Percentiles rank a stretch among this genome's conserved stretches.
Evolutionary conservation across 2,888 invertebrate species (phyloP).

Genomic region (Napeogenes sylphis): DNA sequence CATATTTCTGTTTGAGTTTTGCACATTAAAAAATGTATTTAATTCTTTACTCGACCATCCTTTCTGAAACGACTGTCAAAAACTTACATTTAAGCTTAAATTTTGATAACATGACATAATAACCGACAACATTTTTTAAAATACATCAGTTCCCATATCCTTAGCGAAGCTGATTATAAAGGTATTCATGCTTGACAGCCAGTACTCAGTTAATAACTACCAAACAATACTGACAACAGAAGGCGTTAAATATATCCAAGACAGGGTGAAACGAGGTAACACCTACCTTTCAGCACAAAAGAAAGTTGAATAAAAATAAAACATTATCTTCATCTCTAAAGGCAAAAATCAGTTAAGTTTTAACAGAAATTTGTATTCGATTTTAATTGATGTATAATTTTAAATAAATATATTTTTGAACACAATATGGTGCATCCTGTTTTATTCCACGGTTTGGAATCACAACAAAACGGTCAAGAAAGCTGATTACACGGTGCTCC

Average conservation of each 20-base stretch:
- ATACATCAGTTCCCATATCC: neutral
- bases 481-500: constrained; percentile 76
- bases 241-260: constrained; percentile 37
- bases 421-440: constrained; percentile 11
- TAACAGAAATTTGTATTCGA: neutral
- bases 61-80: constrained; percentile 16
- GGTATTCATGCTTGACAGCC: constrained; percentile 27
- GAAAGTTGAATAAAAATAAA: constrained; percentile 12
- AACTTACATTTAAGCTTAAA: neutral
- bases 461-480: constrained; percentile 71
- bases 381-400: neutral
- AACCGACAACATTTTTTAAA: constrained; percentile 11
- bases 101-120: constrained; percentile 12
- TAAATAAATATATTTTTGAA: neutral
- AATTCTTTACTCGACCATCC: too few species aligned
- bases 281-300: constrained; percentile 43
- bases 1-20: constrained; percentile 49
- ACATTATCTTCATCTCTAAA: constrained; percentile 1
- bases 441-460: constrained; percentile 56
- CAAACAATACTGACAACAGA: constrained; percentile 56
- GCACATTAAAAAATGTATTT: constrained; percentile 25
- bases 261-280: constrained; percentile 45
- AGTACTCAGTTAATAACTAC: constrained; percentile 47
- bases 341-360: constrained; percentile 21
- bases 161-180: constrained; percentile 3